Evolutionary conservation across 2,113 vertebrate genomes (phyloP), one percentile per base, ranked within the genome.

Genomic region (Tenebrosternarchus preto): DNA sequence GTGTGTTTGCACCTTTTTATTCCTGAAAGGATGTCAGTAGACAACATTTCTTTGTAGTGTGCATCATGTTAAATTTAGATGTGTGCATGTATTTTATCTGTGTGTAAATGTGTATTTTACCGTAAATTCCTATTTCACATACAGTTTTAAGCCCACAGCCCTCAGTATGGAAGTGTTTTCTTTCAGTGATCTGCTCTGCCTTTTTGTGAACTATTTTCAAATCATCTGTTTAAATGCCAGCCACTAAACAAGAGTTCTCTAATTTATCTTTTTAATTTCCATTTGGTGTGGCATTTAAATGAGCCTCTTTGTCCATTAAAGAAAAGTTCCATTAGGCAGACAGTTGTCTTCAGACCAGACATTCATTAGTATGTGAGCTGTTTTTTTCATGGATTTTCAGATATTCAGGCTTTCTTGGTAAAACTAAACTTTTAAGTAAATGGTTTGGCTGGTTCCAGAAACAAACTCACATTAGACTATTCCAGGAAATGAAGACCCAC

Each of bases 251-350:
- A 46, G 36, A 75, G 22, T 55, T 72, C 24, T 69, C 39, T 69
- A 66, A 80, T 70, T 74, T 3, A 63, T 77, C 43, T 75, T 71
- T 73, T 70, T 56, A 29, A 73, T 78, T 74, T 79, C 64, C 19
- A 76, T 71, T 76, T 80, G 43, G 25, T 22, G 55, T 29, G 66
- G 1, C 12, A 24, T 75, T 70, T 39, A 53, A 56, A 70, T 33
- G 25, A 36, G 31, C n/a, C 56, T 83, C 7, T 79, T 66, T 67
- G 43, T 50, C 43, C 17, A 66, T 66, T 79, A 64, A 73, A 25
- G 63, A 39, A 64, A 24, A 66, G 63, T 66, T 68, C 43, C 9
- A 50, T 68, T 22, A 39, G 33, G 64, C 64, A 68, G 64, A 39
- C 64, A 39, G 31, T 68, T 39, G 33, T 60, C 77, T 71, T 68